phyloP scores from a whole-genome alignment of 2,797 vertebrate species.

The Pseudochirops corinnae region DNA sequence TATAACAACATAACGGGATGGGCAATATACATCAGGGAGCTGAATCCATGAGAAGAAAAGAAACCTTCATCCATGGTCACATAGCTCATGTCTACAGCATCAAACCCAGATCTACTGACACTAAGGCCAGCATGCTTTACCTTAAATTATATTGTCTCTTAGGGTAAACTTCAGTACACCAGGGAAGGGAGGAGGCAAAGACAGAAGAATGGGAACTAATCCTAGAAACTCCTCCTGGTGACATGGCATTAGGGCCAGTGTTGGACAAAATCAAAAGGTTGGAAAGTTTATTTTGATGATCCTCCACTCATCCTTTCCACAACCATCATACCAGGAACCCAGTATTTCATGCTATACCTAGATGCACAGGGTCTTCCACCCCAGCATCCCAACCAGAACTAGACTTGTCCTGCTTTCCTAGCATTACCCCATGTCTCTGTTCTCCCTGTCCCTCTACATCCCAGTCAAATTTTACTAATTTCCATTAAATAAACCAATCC shows the following conservation, averaged over 20 bases:
- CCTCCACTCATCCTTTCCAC: not conserved
- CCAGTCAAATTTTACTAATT: not conserved
- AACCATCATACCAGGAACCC: not conserved
- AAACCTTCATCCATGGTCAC: not conserved
- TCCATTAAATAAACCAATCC: not conserved
- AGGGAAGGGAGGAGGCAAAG: not conserved
- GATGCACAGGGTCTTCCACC: not conserved
- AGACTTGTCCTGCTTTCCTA: not conserved
- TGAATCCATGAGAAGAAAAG: not conserved
- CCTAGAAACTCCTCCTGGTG: not conserved
- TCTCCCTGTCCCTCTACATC: not conserved
- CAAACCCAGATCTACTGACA: not conserved
- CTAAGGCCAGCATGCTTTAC: not conserved
- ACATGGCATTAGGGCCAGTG: not conserved
- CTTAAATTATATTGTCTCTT: not conserved
- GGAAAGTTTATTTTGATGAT: not conserved
- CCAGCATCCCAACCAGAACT: not conserved
- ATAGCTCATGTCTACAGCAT: not conserved
- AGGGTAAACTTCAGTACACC: not conserved
- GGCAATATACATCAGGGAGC: not conserved
- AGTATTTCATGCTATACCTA: not conserved
- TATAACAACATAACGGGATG: not conserved
- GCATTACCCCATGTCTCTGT: not conserved
- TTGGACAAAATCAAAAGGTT: not conserved
- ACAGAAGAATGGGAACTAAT: not conserved